Percentiles rank a stretch among this genome's conserved stretches.
phyloP scores from a whole-genome alignment of 1,140 invertebrate species.

The Lasioglossum albipes region DNA sequence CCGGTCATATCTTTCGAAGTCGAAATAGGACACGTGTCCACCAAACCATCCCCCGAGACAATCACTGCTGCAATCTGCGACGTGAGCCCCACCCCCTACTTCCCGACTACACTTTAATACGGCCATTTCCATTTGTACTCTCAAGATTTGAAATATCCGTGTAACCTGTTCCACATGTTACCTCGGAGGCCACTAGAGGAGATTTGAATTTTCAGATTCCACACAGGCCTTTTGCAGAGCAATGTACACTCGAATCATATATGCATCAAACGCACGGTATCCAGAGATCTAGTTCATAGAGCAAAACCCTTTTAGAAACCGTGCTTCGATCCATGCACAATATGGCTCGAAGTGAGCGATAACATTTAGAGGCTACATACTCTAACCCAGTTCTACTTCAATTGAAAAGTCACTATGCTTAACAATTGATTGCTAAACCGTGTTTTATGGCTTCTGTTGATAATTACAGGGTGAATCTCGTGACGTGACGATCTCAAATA shows the following conservation, averaged over 20 bases:
- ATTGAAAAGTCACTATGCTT: too few species aligned
- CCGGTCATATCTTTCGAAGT: background rate
- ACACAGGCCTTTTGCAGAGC: background rate
- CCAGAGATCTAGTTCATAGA: background rate
- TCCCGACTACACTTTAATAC: slow-evolving; percentile 35
- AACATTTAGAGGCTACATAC: too few species aligned
- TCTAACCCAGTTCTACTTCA: too few species aligned
- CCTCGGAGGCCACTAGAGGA: background rate
- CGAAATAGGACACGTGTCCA: slow-evolving; percentile 41
- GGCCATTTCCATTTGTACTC: slow-evolving; percentile 21
- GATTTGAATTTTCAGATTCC: slow-evolving; percentile 18
- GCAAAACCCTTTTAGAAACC: background rate
- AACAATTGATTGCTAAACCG: too few species aligned
- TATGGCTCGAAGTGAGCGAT: too few species aligned
- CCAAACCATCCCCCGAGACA: slow-evolving; percentile 37
- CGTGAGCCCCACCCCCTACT: slow-evolving; percentile 28
- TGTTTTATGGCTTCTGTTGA: too few species aligned
- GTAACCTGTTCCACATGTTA: slow-evolving; percentile 17
- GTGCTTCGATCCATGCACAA: background rate
- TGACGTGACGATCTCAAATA: too few species aligned
- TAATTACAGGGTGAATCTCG: too few species aligned
- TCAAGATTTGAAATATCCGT: slow-evolving; percentile 32
- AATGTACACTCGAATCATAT: background rate
- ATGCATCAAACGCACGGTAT: background rate
- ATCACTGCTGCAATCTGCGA: slow-evolving; percentile 34